These are phyloP conservation scores for Glossophaga mutica DNA, from an alignment of 2,797 vertebrate genomes.

Conservation along the genomic window DNA sequence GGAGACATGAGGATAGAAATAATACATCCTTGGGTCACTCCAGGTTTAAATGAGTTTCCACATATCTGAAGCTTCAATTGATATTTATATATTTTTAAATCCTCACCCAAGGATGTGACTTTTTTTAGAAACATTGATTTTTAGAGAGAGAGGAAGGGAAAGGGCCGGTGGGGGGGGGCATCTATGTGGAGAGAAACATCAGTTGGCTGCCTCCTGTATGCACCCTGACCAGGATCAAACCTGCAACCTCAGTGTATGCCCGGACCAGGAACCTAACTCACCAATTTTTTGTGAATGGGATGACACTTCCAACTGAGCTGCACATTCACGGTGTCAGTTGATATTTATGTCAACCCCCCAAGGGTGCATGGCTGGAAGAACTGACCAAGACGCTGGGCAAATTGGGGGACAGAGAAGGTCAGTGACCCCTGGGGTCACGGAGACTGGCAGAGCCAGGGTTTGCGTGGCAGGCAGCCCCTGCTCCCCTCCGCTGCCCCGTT, in stretches of 20 bases:
- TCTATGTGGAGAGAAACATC: neutral
- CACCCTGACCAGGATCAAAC: neutral
- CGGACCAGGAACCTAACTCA: neutral
- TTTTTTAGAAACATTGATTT: neutral
- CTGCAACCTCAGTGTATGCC: neutral
- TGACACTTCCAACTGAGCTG: neutral
- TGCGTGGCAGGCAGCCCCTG: neutral
- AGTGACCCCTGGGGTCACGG: neutral
- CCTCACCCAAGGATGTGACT: neutral
- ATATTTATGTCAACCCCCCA: no score
- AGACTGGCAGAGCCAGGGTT: neutral
- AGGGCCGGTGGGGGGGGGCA: neutral
- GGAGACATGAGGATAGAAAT: neutral
- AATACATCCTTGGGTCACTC: neutral
- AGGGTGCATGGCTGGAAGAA: fast-evolving
- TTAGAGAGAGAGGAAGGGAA: neutral
- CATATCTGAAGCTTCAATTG: neutral
- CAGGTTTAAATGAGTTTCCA: neutral
- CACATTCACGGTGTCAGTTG: neutral
- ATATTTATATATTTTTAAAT: neutral
- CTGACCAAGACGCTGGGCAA: neutral
- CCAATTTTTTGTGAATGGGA: neutral
- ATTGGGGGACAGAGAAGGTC: neutral
- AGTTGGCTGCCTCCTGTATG: neutral
- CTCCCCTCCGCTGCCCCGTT: neutral